Evolutionary conservation across 2,888 invertebrate species (phyloP).

Genomic region (Eristalinus aeneus): DNA sequence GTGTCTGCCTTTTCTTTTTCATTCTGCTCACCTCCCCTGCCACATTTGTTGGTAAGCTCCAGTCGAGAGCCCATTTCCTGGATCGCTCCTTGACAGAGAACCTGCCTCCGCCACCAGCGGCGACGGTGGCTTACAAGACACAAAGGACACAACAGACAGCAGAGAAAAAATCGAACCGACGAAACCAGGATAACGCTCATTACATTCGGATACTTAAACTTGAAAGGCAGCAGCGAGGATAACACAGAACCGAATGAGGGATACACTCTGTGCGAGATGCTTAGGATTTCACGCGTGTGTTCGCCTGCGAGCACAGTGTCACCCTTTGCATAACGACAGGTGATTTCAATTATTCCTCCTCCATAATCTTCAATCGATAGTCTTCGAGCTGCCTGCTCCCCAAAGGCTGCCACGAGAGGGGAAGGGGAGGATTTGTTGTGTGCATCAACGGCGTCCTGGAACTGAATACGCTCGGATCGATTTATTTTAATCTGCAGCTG

Average conservation of each 20-base stretch:
- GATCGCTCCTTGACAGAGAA: constrained; percentile 5
- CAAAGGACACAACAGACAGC: neutral
- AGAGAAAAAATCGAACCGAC: neutral
- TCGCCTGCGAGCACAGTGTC: neutral
- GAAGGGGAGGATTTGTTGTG: neutral
- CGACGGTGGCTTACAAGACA: neutral
- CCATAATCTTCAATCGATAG: constrained; percentile 44
- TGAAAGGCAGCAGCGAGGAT: constrained; percentile 32
- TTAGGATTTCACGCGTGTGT: constrained; percentile 14
- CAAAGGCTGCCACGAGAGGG: neutral
- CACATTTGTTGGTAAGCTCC: constrained; percentile 23
- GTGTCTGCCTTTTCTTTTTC: constrained; percentile 16
- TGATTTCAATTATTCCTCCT: constrained; percentile 36
- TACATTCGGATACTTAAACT: constrained; percentile 59
- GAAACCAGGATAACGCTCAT: constrained; percentile 54
- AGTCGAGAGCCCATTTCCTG: constrained; percentile 43
- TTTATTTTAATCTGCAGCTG: constrained; percentile 54
- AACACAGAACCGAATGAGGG: constrained; percentile 13
- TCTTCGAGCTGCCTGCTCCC: neutral
- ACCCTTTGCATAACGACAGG: neutral
- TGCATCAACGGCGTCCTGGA: neutral
- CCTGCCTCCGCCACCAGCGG: neutral
- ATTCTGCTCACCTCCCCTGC: too few species aligned
- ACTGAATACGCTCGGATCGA: constrained; percentile 23
- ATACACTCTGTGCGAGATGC: constrained; percentile 22